Evolutionary conservation across 2,797 vertebrate genomes (phyloP).

Genomic region (Myotis planiceps): DNA sequence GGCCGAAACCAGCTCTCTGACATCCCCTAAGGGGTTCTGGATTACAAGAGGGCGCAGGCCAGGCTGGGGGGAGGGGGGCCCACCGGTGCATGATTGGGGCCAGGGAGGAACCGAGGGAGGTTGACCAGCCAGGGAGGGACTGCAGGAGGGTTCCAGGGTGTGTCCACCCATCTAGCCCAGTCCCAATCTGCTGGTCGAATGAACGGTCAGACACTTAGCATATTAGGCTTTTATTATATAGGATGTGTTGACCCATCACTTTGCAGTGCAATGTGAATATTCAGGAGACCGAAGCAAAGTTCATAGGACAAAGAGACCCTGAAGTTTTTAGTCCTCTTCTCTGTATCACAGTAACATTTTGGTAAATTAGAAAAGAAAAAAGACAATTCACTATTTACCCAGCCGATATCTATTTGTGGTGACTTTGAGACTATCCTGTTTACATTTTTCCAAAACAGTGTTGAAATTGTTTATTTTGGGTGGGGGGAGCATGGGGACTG

Average conservation of each 20-base stretch:
- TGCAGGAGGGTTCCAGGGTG: no score
- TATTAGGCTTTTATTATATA: no score
- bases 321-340: neutral
- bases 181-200: no score
- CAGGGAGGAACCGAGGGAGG: no score
- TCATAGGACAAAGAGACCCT: neutral
- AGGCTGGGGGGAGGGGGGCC: no score
- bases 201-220: no score
- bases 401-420: neutral
- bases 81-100: no score
- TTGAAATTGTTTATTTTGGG: neutral
- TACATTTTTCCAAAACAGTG: neutral
- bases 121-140: no score
- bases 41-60: no score
- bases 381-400: neutral
- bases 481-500: neutral
- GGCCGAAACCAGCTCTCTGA: no score
- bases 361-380: neutral
- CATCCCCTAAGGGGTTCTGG: no score
- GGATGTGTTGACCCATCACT: neutral
- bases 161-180: no score
- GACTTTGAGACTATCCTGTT: neutral
- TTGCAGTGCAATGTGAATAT: neutral
- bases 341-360: neutral
- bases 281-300: neutral